Percentiles rank a stretch among this genome's conserved stretches.
Evolutionary conservation across 2,797 vertebrate genomes (phyloP).

Genomic region (Odontamblyopus rebecca): DNA sequence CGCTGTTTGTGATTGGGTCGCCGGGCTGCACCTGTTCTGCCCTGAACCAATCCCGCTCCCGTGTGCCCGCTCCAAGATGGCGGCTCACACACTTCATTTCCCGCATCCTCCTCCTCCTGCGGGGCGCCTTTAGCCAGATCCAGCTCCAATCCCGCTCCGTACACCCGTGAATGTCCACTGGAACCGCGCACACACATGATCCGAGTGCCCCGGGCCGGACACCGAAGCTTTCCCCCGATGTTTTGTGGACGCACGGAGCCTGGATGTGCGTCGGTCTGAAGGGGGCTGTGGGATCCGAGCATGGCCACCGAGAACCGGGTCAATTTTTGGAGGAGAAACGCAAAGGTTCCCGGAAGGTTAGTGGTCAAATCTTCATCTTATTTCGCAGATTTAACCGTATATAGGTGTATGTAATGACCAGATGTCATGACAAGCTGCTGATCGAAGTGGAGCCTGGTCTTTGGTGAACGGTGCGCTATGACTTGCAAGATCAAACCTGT

Average conservation of each 20-base stretch:
- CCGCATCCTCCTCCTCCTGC: constrained; percentile 23
- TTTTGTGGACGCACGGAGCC: constrained; percentile 20
- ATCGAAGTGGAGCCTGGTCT: background rate
- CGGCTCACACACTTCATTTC: constrained; percentile 55
- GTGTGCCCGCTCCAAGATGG: constrained; percentile 72
- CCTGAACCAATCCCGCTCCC: constrained; percentile 56
- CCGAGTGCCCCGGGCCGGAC: constrained; percentile 10
- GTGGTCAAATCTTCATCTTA: constrained; percentile 18
- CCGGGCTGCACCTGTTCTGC: constrained; percentile 68
- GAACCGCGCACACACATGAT: constrained; percentile 6
- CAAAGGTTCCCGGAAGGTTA: constrained; percentile 93
- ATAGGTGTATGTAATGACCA: background rate
- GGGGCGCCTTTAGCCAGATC: constrained; percentile 15
- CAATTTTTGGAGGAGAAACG: constrained; percentile 93
- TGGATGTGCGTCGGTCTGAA: constrained; percentile 36
- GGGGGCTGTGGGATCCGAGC: constrained; percentile 51
- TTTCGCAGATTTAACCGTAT: background rate
- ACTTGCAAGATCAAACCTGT: background rate
- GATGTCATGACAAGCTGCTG: background rate
- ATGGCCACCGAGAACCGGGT: constrained; percentile 93
- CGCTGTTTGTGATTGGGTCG: constrained; percentile 50
- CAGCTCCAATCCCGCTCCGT: constrained; percentile 17
- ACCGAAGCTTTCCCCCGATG: constrained; percentile 28
- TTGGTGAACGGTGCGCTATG: background rate
- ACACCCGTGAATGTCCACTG: constrained; percentile 20